phyloP scores from a whole-genome alignment of 2,797 vertebrate species.

The Crocodylus rhombifer region DNA sequence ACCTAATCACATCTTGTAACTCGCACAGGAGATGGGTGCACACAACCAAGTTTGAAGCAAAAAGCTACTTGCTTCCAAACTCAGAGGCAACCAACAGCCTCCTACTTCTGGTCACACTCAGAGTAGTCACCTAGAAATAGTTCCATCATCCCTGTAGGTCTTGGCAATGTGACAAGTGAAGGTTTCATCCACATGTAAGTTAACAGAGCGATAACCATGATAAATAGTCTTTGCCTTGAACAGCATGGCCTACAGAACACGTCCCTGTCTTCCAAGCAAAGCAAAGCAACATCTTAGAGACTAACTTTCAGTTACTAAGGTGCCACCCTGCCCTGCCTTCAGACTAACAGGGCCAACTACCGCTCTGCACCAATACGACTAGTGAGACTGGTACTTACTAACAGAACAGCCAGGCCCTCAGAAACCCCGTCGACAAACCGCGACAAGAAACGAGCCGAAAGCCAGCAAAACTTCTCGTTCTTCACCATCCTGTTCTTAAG shows the following conservation, averaged over 20 bases:
- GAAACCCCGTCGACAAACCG: background rate
- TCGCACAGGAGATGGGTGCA: background rate
- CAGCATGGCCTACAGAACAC: background rate
- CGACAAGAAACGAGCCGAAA: background rate
- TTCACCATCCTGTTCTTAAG: background rate
- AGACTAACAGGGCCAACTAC: too few relatives aligned
- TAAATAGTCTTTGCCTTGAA: background rate
- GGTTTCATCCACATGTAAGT: conserved; percentile 25
- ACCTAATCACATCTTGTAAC: conserved; percentile 51
- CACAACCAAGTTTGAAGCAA: background rate
- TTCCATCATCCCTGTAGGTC: conserved; percentile 38
- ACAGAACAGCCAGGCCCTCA: background rate
- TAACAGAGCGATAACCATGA: background rate
- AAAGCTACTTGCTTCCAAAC: background rate
- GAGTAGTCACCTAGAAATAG: background rate
- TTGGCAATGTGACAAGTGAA: conserved; percentile 12
- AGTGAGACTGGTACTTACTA: rapidly evolving
- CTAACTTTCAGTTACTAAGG: too few relatives aligned
- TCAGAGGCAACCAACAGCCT: background rate
- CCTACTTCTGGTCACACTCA: background rate
- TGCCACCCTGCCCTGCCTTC: too few relatives aligned
- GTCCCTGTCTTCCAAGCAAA: too few relatives aligned
- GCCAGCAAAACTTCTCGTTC: background rate
- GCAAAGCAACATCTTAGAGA: too few relatives aligned
- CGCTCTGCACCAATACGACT: too few relatives aligned